phyloP scores from a whole-genome alignment of 2,888 invertebrate species.

The Phrixothrix hirtus region DNA sequence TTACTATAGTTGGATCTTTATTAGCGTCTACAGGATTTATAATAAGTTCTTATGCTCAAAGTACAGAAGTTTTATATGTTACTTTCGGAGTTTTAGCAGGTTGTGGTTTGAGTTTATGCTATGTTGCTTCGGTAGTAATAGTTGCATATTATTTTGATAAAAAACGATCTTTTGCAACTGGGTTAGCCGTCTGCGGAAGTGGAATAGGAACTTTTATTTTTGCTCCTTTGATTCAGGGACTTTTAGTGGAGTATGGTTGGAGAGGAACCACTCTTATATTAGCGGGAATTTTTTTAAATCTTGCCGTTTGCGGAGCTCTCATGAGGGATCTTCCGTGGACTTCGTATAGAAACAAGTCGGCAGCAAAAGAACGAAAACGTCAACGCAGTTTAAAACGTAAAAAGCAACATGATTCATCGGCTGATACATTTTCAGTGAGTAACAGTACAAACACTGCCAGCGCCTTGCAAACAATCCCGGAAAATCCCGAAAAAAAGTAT shows the following conservation, averaged over 20 bases:
- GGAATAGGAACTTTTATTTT: constrained; percentile 88
- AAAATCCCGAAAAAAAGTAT: constrained; percentile 46
- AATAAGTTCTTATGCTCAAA: constrained; percentile 73
- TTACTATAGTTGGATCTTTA: constrained; percentile 78
- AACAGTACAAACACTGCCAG: constrained; percentile 69
- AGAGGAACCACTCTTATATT: constrained; percentile 80
- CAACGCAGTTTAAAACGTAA: constrained; percentile 62
- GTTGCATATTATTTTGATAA: constrained; percentile 90
- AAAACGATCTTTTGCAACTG: constrained; percentile 81
- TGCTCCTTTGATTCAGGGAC: constrained; percentile 75
- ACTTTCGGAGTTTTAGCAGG: constrained; percentile 85
- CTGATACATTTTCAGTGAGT: constrained; percentile 71
- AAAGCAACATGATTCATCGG: constrained; percentile 66
- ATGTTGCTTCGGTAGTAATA: constrained; percentile 88
- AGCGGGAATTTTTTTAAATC: constrained; percentile 78
- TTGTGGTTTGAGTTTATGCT: constrained; percentile 82
- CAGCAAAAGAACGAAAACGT: constrained; percentile 66
- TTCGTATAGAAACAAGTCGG: constrained; percentile 63
- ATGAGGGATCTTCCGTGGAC: constrained; percentile 79
- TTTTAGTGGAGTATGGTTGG: constrained; percentile 81
- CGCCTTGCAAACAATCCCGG: constrained; percentile 59
- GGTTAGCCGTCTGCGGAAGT: constrained; percentile 83
- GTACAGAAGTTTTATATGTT: constrained; percentile 76
- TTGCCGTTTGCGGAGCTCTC: constrained; percentile 78
- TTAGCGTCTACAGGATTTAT: constrained; percentile 77